Conservation (phyloP, 2,888 invertebrate species). For the Toxonevra muliebris region DNA sequence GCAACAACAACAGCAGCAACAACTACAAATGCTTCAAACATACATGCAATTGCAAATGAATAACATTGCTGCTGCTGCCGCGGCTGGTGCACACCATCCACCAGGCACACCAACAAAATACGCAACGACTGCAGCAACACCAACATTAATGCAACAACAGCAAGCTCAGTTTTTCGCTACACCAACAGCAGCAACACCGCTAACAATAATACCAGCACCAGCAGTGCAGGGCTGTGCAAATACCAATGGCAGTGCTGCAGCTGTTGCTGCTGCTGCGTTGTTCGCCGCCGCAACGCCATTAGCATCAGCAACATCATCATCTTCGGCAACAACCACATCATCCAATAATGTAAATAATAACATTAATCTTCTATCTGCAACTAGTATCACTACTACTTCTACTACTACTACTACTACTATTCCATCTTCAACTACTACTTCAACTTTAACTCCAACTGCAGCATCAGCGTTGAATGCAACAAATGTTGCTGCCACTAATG, state of each 20-base stretch:
- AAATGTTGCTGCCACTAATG: constrained; percentile 28
- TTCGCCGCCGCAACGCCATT: constrained; percentile 53
- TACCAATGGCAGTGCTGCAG: constrained; percentile 51
- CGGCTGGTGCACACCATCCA: constrained; percentile 39
- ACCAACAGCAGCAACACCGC: constrained; percentile 34
- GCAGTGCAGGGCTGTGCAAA: constrained; percentile 42
- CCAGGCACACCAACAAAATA: constrained; percentile 57
- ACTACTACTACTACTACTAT: constrained; percentile 56
- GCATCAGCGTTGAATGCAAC: constrained; percentile 38
- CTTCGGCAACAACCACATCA: constrained; percentile 50
- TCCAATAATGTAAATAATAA: constrained; percentile 64
- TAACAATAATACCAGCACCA: constrained; percentile 54
- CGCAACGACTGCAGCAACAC: constrained; percentile 37
- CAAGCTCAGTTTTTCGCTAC: constrained; percentile 34
- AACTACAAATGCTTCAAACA: constrained; percentile 60
- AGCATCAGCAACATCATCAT: constrained; percentile 48
- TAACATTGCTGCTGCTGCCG: constrained; percentile 48
- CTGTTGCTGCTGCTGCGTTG: constrained; percentile 53
- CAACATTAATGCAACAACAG: constrained; percentile 38
- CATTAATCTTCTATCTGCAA: constrained; percentile 62
- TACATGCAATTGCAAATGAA: constrained; percentile 63
- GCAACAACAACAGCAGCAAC: constrained; percentile 56
- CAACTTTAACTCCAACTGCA: constrained; percentile 57
- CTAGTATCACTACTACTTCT: constrained; percentile 59
- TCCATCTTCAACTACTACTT: constrained; percentile 57